phyloP scores from a whole-genome alignment of 1,140 invertebrate genomes.

The Teleopsis dalmanni region DNA sequence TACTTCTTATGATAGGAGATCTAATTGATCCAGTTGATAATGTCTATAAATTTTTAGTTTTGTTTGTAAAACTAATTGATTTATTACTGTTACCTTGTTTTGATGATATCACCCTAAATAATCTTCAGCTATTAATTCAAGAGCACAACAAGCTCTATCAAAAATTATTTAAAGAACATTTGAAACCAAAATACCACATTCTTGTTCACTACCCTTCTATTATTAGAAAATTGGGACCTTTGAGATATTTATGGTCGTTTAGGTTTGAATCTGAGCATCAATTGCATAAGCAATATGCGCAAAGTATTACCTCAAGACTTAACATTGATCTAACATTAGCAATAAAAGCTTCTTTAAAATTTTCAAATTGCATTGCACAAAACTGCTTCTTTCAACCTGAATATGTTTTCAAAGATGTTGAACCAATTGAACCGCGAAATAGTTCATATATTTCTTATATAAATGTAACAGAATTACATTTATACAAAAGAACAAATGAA shows the following conservation, averaged over 20 bases:
- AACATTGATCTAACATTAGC: not conserved
- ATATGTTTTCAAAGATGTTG: not conserved
- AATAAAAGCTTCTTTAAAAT: not conserved
- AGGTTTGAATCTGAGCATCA: not conserved
- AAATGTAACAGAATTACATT: too few relatives aligned
- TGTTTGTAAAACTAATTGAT: conserved; percentile 2
- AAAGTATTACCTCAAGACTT: not conserved
- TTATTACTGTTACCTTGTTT: not conserved
- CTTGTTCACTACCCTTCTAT: conserved; percentile 1
- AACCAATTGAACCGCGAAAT: too few relatives aligned
- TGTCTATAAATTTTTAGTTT: conserved; percentile 2
- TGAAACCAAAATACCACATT: conserved; percentile 7
- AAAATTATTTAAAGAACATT: conserved; percentile 1
- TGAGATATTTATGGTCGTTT: conserved; percentile 1
- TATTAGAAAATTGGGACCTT: conserved; percentile 1
- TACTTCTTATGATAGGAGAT: conserved; percentile 2
- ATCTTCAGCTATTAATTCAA: not conserved
- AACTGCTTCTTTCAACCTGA: conserved; percentile 2
- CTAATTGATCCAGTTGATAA: conserved; percentile 2
- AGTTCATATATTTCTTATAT: too few relatives aligned
- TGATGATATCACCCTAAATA: not conserved
- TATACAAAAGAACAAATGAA: too few relatives aligned
- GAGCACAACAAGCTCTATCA: not conserved
- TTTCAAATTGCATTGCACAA: not conserved
- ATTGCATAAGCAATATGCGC: conserved; percentile 1